These are phyloP conservation scores for Drosophila nigritarsus DNA, from an alignment of 2,888 invertebrate species.

Conservation along the genomic window DNA sequence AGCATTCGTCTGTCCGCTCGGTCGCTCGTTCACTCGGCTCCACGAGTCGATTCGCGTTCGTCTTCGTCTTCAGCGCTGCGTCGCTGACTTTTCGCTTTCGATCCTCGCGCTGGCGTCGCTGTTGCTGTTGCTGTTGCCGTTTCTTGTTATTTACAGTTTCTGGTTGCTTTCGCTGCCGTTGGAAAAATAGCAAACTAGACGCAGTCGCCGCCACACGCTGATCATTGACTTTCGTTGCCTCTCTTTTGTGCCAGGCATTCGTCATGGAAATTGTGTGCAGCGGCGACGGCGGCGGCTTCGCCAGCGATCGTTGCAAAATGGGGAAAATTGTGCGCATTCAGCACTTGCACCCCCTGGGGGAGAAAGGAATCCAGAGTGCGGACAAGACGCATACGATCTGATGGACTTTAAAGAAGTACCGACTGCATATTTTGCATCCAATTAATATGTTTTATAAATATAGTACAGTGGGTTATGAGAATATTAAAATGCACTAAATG, in stretches of 20 bases:
- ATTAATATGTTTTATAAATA: background rate
- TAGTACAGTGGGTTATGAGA: background rate
- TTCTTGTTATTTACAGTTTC: slow-evolving; percentile 78
- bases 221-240: slow-evolving; percentile 82
- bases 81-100: slow-evolving; percentile 74
- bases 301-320: slow-evolving; percentile 52
- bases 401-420: slow-evolving; percentile 1
- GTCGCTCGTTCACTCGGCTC: slow-evolving; percentile 29
- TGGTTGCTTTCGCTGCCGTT: slow-evolving; percentile 73
- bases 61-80: slow-evolving; percentile 28
- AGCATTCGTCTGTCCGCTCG: slow-evolving; percentile 18
- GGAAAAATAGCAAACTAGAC: slow-evolving; percentile 72
- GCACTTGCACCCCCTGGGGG: slow-evolving; percentile 14
- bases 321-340: slow-evolving; percentile 49
- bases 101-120: slow-evolving; percentile 61
- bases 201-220: slow-evolving; percentile 62
- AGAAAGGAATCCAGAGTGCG: background rate
- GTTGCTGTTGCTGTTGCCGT: slow-evolving; percentile 54
- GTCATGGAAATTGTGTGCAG: slow-evolving; percentile 72
- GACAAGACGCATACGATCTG: background rate
- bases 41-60: slow-evolving; percentile 25
- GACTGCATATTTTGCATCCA: background rate
- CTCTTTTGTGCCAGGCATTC: slow-evolving; percentile 70
- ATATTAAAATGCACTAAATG: background rate
- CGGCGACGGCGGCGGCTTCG: slow-evolving; percentile 33